Percentiles rank a stretch among this genome's conserved stretches.
Conservation (phyloP, 1,140 invertebrate species). For the Globodera ellingtonae region DNA sequence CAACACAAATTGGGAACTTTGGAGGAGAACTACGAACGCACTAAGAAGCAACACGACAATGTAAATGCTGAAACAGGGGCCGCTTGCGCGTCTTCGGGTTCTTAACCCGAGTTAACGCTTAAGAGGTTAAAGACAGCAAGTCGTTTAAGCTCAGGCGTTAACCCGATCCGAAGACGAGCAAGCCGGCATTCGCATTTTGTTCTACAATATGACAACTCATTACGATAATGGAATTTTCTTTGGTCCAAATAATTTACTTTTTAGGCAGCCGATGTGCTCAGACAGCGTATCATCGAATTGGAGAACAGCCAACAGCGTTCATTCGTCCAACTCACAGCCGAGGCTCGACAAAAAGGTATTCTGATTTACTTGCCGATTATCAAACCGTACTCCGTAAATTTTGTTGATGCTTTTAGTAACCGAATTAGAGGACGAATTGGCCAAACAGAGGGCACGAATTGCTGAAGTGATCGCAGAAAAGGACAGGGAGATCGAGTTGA, state of each 20-base stretch:
- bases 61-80: conserved; percentile 18
- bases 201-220: too few species aligned
- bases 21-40: conserved; percentile 43
- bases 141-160: too few species aligned
- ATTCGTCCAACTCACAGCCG: conserved; percentile 40
- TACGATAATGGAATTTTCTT: too few species aligned
- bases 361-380: too few species aligned
- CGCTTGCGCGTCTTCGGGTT: too few species aligned
- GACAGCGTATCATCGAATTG: conserved; percentile 51
- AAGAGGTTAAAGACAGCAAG: too few species aligned
- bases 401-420: conserved; percentile 29
- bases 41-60: conserved; percentile 44
- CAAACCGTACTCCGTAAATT: background rate
- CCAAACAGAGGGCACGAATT: conserved; percentile 43
- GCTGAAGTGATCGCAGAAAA: conserved; percentile 50
- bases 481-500: conserved; percentile 49
- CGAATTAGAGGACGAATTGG: conserved; percentile 51
- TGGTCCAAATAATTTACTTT: conserved; percentile 13
- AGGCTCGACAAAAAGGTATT: conserved; percentile 43
- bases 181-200: too few species aligned
- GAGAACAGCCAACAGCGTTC: conserved; percentile 45
- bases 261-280: conserved; percentile 37
- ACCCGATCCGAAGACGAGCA: too few species aligned
- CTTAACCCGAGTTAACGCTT: too few species aligned
- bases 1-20: conserved; percentile 41